A percentile compares a stretch with the other conserved stretches of the same genome.
Conservation (phyloP, 2,113 vertebrate species). For the Perca schrenkii region DNA sequence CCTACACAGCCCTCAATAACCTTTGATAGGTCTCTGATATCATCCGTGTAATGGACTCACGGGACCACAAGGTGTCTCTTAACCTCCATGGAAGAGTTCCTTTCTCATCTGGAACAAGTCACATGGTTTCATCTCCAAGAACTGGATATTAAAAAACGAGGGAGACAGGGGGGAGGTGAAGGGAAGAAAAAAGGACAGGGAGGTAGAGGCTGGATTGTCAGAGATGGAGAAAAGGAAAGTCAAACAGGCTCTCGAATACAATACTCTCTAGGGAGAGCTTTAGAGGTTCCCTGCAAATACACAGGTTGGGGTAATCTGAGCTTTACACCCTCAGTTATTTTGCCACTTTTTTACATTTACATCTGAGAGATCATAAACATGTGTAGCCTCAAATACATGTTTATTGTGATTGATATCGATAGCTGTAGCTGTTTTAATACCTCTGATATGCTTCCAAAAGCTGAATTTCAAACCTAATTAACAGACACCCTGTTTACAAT, state of each 20-base stretch:
- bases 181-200: neutral
- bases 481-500: no score
- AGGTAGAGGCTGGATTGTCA: constrained; percentile 21
- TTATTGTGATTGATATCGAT: neutral
- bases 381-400: neutral
- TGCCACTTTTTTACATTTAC: neutral
- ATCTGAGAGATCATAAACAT: neutral
- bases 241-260: constrained; percentile 32
- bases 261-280: constrained; percentile 6
- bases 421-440: neutral
- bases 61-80: constrained; percentile 84
- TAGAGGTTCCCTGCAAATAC: constrained; percentile 4
- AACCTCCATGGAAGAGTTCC: constrained; percentile 64
- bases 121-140: constrained; percentile 13
- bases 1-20: neutral
- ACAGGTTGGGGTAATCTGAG: neutral
- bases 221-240: constrained; percentile 56
- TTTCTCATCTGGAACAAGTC: neutral
- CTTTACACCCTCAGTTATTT: constrained; percentile 1
- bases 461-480: neutral
- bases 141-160: constrained; percentile 11
- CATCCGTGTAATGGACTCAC: constrained; percentile 44
- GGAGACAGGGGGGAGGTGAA: neutral
- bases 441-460: neutral
- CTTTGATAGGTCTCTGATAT: neutral